Evolutionary conservation across 2,113 vertebrate genomes (phyloP).

Genomic region (Nibea coibor): DNA sequence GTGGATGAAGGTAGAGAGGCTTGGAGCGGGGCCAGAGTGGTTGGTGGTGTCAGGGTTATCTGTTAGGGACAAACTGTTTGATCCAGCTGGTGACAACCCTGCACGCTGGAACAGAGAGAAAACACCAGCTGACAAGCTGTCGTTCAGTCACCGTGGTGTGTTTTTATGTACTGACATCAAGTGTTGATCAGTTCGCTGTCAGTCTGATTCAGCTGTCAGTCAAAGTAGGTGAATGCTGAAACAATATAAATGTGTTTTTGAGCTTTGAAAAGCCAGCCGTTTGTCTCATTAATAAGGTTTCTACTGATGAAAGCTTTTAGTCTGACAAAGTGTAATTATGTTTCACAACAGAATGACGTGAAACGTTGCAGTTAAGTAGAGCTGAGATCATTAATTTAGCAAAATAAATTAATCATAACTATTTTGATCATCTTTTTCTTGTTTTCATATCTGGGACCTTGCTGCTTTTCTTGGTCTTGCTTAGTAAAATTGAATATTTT

Average conservation of each 20-base stretch:
- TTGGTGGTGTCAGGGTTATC: constrained; percentile 32
- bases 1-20: neutral
- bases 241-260: neutral
- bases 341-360: neutral
- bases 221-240: neutral
- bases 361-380: neutral
- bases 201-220: constrained; percentile 24
- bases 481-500: neutral
- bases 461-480: neutral
- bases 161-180: constrained; percentile 6
- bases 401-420: neutral
- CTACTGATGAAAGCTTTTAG: neutral
- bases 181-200: constrained; percentile 10
- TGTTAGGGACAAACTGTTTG: constrained; percentile 30
- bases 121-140: constrained; percentile 7
- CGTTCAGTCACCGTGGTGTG: neutral
- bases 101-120: constrained; percentile 44
- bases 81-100: constrained; percentile 32
- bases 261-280: neutral
- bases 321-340: neutral
- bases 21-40: constrained; percentile 13
- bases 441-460: neutral
- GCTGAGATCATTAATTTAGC: neutral
- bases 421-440: neutral
- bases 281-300: neutral